phyloP scores from a whole-genome alignment of 2,888 invertebrate species.

The Muschampia staudingeri region DNA sequence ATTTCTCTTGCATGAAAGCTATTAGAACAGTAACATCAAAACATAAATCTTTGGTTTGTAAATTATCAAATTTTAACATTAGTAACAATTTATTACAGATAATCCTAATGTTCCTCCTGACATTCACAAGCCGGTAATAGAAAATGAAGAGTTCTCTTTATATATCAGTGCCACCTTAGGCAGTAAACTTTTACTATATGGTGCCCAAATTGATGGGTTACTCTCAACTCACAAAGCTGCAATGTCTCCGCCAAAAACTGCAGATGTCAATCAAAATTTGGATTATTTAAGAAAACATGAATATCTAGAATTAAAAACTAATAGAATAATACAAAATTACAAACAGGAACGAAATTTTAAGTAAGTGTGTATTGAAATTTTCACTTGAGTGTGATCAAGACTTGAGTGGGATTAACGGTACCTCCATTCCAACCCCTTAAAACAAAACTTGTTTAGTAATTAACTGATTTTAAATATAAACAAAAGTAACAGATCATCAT shows the following conservation, averaged over 20 bases:
- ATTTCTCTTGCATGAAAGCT: too few relatives aligned
- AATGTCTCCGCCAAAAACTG: slow-evolving; percentile 50
- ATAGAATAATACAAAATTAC: slow-evolving; percentile 68
- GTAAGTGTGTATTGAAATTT: slow-evolving; percentile 61
- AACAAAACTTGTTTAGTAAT: too few relatives aligned
- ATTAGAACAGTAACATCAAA: too few relatives aligned
- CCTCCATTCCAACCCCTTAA: too few relatives aligned
- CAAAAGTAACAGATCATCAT: too few relatives aligned
- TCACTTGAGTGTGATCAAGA: too few relatives aligned
- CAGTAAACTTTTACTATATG: slow-evolving; percentile 72
- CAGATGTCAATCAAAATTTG: slow-evolving; percentile 67
- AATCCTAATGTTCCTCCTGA: slow-evolving; percentile 66
- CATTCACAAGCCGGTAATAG: slow-evolving; percentile 71
- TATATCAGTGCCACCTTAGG: slow-evolving; percentile 69
- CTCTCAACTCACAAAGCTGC: slow-evolving; percentile 38
- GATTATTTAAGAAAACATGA: slow-evolving; percentile 69
- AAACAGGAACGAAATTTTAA: slow-evolving; percentile 72
- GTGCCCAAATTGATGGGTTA: slow-evolving; percentile 76
- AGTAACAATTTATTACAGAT: slow-evolving; percentile 68
- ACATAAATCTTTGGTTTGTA: neutral
- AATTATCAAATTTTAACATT: neutral
- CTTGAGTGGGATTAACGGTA: too few relatives aligned
- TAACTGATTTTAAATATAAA: too few relatives aligned
- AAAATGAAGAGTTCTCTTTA: slow-evolving; percentile 75
- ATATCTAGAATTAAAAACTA: slow-evolving; percentile 74